Evolutionary conservation across 1,140 invertebrate species (phyloP), one percentile per base, ranked within the genome.

Genomic region (Eurosta solidaginis): DNA sequence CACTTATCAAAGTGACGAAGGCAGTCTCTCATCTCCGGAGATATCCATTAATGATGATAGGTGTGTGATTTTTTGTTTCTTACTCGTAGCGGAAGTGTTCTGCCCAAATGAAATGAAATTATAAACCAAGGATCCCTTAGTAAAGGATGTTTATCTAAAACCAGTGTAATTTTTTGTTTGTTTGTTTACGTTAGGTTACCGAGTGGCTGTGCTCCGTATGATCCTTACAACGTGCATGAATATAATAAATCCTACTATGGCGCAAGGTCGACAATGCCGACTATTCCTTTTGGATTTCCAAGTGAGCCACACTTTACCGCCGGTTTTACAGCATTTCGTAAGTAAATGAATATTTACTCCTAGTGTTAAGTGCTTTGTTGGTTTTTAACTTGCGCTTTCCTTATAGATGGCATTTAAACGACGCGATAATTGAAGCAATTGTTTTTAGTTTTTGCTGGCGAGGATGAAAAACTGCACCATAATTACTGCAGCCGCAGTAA

Each of bases 21-120:
- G 85, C 27, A 85, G 83, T 22, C 77, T 82, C 0, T 86, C 85
- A 4, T 86, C 85, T 20, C 85, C 85, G 54, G 85, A 86, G 50
- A 84, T 86, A 17, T 86, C 85, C 5, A 85, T 86, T 27, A 86
- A 81, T 79, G 85, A 86, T 42, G 85, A 86, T 22, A 85, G 78
- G 78, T 79, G 76, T 54, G 76, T 47, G 49, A 74, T 9, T 50
- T 50, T 27, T 44, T 63, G 50, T 63, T 20, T 27, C 9, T 10
- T 25, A 40, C 22, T 27, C 10, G 20, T 45, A 36, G 33, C 12
- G 2, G 42, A 54, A 45, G 42, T 10, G 50, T 2, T 54, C 12
- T n/a, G n/a, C n/a, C n/a, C 45, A 47, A 47, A 14, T 47, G 7
- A 47, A 47, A 12, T 47, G n/a, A 47, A 47, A 3, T 9, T 47